Conservation (phyloP, 2,797 vertebrate genomes). For the Gymnopithys bicolor region DNA sequence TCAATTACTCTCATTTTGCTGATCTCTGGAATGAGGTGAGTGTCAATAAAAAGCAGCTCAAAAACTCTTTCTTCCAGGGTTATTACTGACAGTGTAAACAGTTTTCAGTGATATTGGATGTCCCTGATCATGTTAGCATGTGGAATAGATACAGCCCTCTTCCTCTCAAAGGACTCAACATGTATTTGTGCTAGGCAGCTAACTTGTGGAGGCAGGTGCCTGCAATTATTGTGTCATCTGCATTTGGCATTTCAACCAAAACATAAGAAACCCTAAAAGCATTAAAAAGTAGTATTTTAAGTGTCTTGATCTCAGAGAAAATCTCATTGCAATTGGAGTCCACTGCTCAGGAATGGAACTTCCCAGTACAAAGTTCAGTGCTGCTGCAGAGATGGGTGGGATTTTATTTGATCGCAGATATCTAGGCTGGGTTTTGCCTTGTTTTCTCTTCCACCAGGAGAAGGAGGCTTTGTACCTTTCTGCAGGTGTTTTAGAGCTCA, state of each 20-base stretch:
- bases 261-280: not conserved
- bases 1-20: not conserved
- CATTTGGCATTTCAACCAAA: not conserved
- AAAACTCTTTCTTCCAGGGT: constrained; percentile 15
- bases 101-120: not conserved
- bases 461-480: not conserved
- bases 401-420: not conserved
- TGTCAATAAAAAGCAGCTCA: constrained; percentile 16
- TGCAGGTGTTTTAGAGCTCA: not conserved
- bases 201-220: not conserved
- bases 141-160: not conserved
- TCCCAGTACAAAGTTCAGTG: not conserved
- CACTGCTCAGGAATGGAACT: not conserved
- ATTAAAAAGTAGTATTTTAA: not conserved
- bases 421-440: not conserved
- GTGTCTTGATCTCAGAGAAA: not conserved
- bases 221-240: not conserved
- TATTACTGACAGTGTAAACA: not conserved
- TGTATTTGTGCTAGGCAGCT: not conserved
- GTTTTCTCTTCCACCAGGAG: not conserved
- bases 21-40: not conserved
- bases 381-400: not conserved
- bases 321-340: not conserved
- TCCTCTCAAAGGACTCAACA: not conserved
- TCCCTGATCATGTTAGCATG: not conserved